A percentile compares a stretch with the other conserved stretches of the same genome.
Evolutionary conservation across 2,113 vertebrate genomes (phyloP).

Genomic region (Pyxicephalus adspersus): DNA sequence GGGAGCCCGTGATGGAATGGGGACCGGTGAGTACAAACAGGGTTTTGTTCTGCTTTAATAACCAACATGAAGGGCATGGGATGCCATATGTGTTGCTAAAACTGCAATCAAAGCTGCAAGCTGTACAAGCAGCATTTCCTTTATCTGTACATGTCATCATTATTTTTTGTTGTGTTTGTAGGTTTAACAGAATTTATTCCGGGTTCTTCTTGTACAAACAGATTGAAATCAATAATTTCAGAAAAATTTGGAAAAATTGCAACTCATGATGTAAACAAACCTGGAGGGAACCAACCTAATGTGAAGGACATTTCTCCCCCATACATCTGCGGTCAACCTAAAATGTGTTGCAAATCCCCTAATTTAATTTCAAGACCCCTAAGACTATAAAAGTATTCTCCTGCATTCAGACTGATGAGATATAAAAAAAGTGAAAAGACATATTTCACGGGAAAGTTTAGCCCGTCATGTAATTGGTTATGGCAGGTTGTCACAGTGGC

Average conservation of each 20-base stretch:
- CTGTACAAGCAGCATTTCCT: not conserved
- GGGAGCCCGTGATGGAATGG: too few species aligned
- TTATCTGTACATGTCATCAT: not conserved
- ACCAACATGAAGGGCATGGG: too few species aligned
- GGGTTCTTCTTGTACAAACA: not conserved
- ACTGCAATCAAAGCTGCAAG: too few species aligned
- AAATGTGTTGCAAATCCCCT: slow-evolving; percentile 12
- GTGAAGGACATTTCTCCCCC: slow-evolving; percentile 23
- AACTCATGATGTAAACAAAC: slow-evolving; percentile 41
- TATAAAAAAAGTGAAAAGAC: slow-evolving; percentile 41
- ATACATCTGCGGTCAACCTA: slow-evolving; percentile 31
- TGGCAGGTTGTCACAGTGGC: slow-evolving; percentile 36
- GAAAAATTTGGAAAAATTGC: slow-evolving; percentile 51
- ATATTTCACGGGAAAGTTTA: slow-evolving; percentile 34
- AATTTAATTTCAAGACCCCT: slow-evolving; percentile 46
- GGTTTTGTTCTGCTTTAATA: too few species aligned
- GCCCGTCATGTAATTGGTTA: slow-evolving; percentile 19
- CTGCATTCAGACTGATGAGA: not conserved
- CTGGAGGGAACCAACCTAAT: slow-evolving; percentile 5
- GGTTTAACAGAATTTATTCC: slow-evolving; percentile 27
- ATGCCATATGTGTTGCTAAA: too few species aligned
- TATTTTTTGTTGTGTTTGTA: not conserved
- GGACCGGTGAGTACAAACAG: too few species aligned
- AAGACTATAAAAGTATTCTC: slow-evolving; percentile 9
- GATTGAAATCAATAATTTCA: slow-evolving; percentile 53